Evolutionary conservation across 2,888 invertebrate species (phyloP).

Genomic region (Leptinotarsa rubiginosa): DNA sequence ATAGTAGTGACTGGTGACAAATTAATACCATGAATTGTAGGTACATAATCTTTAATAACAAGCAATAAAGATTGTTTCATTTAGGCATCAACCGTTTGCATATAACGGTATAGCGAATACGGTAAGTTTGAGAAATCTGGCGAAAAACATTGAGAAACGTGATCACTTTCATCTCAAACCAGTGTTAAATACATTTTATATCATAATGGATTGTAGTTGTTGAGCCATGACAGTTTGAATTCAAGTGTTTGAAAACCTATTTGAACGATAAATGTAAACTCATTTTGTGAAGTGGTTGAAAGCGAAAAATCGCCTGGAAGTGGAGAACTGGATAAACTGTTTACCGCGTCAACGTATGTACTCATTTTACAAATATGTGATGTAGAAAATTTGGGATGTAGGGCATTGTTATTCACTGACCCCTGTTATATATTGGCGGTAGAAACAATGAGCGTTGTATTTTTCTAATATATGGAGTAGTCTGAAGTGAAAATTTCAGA

Average conservation of each 20-base stretch:
- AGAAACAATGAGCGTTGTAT: constrained; percentile 36
- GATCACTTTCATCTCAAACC: constrained; percentile 51
- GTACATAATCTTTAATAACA: constrained; percentile 37
- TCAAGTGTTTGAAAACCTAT: constrained; percentile 59
- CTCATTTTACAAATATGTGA: constrained; percentile 48
- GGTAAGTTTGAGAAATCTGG: constrained; percentile 59
- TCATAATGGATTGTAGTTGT: constrained; percentile 51
- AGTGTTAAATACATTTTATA: constrained; percentile 56
- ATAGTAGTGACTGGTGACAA: constrained; percentile 42
- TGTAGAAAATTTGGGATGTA: constrained; percentile 40
- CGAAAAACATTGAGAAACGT: constrained; percentile 52
- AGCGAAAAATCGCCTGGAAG: constrained; percentile 39
- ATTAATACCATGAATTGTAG: constrained; percentile 36
- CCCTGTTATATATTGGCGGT: constrained; percentile 36
- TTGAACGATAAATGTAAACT: constrained; percentile 50
- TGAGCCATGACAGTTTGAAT: constrained; percentile 66
- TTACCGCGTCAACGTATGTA: constrained; percentile 51
- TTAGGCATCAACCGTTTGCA: constrained; percentile 56
- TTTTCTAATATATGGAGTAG: constrained; percentile 18
- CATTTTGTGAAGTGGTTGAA: constrained; percentile 51
- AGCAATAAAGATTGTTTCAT: constrained; percentile 51
- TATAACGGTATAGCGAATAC: constrained; percentile 54
- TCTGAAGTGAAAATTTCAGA: constrained; percentile 16
- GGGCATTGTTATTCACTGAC: constrained; percentile 40
- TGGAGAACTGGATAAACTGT: constrained; percentile 45